Evolutionary conservation across 2,797 vertebrate genomes (phyloP).

Genomic region (Adelosebastes latens): DNA sequence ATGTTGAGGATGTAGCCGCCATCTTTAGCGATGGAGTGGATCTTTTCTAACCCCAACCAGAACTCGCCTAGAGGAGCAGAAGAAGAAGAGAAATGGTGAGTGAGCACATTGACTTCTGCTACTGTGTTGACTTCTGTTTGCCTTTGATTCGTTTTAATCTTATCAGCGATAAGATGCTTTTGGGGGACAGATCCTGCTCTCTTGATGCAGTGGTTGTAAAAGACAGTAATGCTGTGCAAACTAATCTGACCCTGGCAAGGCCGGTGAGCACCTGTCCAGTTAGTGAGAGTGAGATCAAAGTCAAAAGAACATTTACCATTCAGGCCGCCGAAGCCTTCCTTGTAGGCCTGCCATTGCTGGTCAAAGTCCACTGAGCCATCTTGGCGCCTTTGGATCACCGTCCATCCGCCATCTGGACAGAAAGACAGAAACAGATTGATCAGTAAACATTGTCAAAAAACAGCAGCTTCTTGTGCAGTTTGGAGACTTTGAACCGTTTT

Average conservation of each 20-base stretch:
- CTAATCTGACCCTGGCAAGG: slow-evolving; percentile 19
- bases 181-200: not conserved
- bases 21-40: slow-evolving; percentile 84
- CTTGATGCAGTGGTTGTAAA: not conserved
- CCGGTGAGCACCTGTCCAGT: slow-evolving; percentile 1
- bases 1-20: slow-evolving; percentile 84
- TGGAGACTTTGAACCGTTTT: not conserved
- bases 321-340: slow-evolving; percentile 90
- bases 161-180: slow-evolving; percentile 20
- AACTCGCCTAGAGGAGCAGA: slow-evolving; percentile 88
- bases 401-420: slow-evolving; percentile 91
- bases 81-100: not conserved
- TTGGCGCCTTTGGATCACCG: slow-evolving; percentile 90
- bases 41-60: slow-evolving; percentile 94
- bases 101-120: not conserved
- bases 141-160: slow-evolving; percentile 10
- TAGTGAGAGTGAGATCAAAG: slow-evolving; percentile 35
- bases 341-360: slow-evolving; percentile 92
- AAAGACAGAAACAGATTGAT: slow-evolving; percentile 21
- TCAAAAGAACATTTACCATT: slow-evolving; percentile 81
- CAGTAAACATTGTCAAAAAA: not conserved
- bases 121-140: not conserved
- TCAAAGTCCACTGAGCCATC: slow-evolving; percentile 96
- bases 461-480: not conserved
- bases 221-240: slow-evolving; percentile 1